phyloP scores from a whole-genome alignment of 1,140 invertebrate species.

The Bombus superbus region DNA sequence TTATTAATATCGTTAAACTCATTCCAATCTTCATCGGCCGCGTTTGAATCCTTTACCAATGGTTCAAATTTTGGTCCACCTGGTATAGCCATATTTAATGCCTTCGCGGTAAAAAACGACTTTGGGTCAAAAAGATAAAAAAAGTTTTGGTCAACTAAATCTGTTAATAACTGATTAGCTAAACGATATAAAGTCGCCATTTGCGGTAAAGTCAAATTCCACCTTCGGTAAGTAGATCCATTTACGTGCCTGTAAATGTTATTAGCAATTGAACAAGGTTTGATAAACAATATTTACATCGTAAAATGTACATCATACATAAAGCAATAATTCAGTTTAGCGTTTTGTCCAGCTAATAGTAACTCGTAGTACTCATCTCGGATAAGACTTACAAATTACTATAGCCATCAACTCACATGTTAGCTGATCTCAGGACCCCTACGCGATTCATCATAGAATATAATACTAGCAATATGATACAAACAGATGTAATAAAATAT shows the following conservation, averaged over 20 bases:
- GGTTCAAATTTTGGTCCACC: slow-evolving; percentile 99
- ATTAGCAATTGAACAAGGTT: slow-evolving; percentile 8
- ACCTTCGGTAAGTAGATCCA: slow-evolving; percentile 97
- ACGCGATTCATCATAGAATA: slow-evolving; percentile 85
- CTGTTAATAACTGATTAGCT: slow-evolving; percentile 99
- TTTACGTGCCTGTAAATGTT: slow-evolving; percentile 92
- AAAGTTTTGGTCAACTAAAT: slow-evolving; percentile 99
- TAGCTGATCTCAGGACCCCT: slow-evolving; percentile 88
- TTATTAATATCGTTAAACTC: slow-evolving; percentile 99
- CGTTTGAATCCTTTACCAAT: slow-evolving; percentile 98
- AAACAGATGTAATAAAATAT: not conserved
- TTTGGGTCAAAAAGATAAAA: slow-evolving; percentile 99
- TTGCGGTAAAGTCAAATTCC: slow-evolving; percentile 97
- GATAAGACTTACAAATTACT: slow-evolving; percentile 72
- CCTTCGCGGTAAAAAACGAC: slow-evolving; percentile 99
- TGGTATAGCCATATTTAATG: slow-evolving; percentile 99
- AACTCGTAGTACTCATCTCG: slow-evolving; percentile 70
- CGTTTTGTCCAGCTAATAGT: slow-evolving; percentile 77
- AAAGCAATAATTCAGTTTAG: slow-evolving; percentile 72
- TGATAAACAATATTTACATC: not conserved
- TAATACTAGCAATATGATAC: not conserved
- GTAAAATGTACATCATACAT: not conserved
- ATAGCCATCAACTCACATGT: slow-evolving; percentile 84
- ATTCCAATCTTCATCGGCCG: slow-evolving; percentile 99
- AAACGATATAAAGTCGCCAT: slow-evolving; percentile 98